Evolutionary conservation across 2,113 vertebrate genomes (phyloP).

Genomic region (Enhydra lutris): DNA sequence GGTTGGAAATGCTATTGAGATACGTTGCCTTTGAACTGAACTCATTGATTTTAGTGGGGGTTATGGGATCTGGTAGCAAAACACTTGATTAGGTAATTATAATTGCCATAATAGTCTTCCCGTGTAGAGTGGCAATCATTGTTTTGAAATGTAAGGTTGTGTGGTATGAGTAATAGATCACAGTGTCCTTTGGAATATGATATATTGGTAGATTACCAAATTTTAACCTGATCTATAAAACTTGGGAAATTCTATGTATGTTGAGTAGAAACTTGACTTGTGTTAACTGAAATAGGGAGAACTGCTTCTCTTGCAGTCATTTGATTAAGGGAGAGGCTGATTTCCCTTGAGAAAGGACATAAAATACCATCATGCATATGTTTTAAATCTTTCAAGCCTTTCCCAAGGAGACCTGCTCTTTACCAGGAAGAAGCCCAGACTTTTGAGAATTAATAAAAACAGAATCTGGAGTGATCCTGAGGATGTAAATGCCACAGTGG

Average conservation of each 20-base stretch:
- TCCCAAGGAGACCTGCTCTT: background rate
- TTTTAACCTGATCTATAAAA: background rate
- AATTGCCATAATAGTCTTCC: background rate
- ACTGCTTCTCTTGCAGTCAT: background rate
- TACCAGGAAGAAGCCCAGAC: background rate
- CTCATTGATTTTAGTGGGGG: background rate
- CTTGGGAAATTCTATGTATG: background rate
- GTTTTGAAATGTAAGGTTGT: background rate
- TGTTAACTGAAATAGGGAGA: background rate
- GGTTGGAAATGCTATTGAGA: background rate
- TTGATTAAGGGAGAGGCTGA: constrained; percentile 9
- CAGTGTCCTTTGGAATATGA: background rate
- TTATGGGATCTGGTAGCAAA: background rate
- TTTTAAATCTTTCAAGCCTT: background rate
- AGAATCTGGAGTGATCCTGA: background rate
- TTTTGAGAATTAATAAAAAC: constrained; percentile 32
- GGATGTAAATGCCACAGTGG: background rate
- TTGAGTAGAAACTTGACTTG: background rate
- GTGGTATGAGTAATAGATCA: background rate
- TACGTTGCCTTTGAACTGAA: background rate
- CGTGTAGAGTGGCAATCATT: background rate
- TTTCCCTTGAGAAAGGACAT: constrained; percentile 34
- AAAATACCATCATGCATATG: constrained; percentile 4
- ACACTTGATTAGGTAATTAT: background rate
- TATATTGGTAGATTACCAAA: background rate